A percentile compares a stretch with the other conserved stretches of the same genome.
Conservation (phyloP, 2,888 invertebrate genomes). For the Theretra japonica region DNA sequence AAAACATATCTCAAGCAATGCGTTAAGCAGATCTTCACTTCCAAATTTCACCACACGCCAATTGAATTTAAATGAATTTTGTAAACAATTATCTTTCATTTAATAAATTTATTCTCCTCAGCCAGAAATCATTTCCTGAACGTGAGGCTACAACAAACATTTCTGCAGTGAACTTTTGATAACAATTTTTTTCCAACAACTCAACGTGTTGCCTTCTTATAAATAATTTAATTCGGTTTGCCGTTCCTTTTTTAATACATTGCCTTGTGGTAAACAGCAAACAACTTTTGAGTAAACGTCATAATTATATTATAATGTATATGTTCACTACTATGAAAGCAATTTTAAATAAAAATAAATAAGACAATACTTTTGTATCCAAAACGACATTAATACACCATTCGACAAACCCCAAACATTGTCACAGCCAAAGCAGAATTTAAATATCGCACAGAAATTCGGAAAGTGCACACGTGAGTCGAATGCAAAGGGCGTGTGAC, state of each 20-base stretch:
- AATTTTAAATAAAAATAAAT: background rate
- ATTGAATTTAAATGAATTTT: too few species aligned
- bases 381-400: background rate
- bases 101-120: too few species aligned
- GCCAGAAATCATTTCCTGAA: too few species aligned
- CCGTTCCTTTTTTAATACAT: too few species aligned
- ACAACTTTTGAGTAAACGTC: too few species aligned
- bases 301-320: too few species aligned
- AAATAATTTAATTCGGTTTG: background rate
- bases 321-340: too few species aligned
- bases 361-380: background rate
- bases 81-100: too few species aligned
- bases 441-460: constrained; percentile 27
- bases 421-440: constrained; percentile 22
- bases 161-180: background rate
- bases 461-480: constrained; percentile 25
- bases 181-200: background rate
- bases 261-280: background rate
- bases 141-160: too few species aligned
- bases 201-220: background rate
- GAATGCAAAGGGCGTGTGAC: constrained; percentile 20
- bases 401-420: background rate
- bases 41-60: too few species aligned
- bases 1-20: too few species aligned
- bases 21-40: too few species aligned